Conservation (phyloP, 2,888 invertebrate species). For the Trichogramma evanescens region DNA sequence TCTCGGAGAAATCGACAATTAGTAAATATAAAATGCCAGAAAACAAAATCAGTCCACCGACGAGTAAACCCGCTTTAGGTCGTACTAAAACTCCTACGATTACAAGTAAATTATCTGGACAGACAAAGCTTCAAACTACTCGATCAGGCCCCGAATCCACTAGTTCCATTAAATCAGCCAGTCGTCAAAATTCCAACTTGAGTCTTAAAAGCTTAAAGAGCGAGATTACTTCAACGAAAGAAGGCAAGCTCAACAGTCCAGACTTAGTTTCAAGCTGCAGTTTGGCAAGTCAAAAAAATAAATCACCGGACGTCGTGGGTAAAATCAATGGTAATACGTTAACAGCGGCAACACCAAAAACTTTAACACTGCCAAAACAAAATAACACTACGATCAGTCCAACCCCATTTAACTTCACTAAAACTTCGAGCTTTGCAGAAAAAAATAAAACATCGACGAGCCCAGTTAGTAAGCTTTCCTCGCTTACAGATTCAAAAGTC, state of each 20-base stretch:
- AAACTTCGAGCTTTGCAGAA: constrained; percentile 45
- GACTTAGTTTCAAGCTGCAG: constrained; percentile 66
- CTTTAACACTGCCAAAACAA: constrained; percentile 38
- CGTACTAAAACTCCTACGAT: constrained; percentile 34
- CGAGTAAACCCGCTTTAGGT: constrained; percentile 19
- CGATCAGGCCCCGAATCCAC: not conserved
- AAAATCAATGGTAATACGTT: constrained; percentile 22
- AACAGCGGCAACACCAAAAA: constrained; percentile 4
- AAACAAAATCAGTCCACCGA: constrained; percentile 18
- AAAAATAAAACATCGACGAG: constrained; percentile 35
- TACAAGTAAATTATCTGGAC: constrained; percentile 4
- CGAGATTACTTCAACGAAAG: not conserved
- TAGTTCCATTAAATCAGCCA: not conserved
- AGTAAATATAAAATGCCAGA: constrained; percentile 2
- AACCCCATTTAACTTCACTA: constrained; percentile 46
- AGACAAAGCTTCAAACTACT: not conserved
- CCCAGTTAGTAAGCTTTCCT: constrained; percentile 26
- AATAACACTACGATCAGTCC: constrained; percentile 45
- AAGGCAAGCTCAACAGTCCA: constrained; percentile 54
- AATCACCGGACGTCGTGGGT: constrained; percentile 50
- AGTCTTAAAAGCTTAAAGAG: constrained; percentile 26
- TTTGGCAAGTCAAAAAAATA: constrained; percentile 38
- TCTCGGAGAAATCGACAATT: constrained; percentile 14
- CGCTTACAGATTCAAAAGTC: constrained; percentile 14
- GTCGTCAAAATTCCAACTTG: constrained; percentile 30